Evolutionary conservation across 2,888 invertebrate genomes (phyloP).

Genomic region (Formica aserva): DNA sequence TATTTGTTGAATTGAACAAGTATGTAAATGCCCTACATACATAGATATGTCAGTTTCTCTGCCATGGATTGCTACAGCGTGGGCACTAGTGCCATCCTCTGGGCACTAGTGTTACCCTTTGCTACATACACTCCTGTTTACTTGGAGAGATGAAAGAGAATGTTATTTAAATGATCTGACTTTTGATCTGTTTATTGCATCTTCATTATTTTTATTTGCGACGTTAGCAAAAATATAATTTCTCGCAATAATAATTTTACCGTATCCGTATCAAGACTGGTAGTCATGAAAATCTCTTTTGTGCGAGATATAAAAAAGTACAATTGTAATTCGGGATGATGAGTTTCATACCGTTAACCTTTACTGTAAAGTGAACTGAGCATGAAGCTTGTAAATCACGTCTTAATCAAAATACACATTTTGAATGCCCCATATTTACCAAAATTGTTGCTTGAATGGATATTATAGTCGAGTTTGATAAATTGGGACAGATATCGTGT

Average conservation of each 20-base stretch:
- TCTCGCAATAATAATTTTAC: conserved; percentile 43
- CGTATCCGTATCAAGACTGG: conserved; percentile 2
- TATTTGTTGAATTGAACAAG: no score
- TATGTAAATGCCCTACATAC: no score
- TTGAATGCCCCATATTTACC: background rate
- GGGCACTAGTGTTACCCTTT: no score
- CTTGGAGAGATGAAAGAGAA: conserved; percentile 14
- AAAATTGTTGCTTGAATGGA: background rate
- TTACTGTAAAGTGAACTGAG: conserved; percentile 11
- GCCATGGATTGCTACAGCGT: no score
- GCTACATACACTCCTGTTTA: no score
- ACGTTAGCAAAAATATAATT: conserved; percentile 52
- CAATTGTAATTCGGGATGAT: background rate
- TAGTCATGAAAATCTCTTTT: conserved; percentile 4
- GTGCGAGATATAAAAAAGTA: conserved; percentile 25
- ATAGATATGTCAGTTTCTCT: no score
- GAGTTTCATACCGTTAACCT: conserved; percentile 14
- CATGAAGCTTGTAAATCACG: conserved; percentile 6
- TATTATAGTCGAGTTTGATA: conserved; percentile 14
- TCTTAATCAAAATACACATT: conserved; percentile 41
- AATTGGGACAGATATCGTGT: background rate
- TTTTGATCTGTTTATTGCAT: conserved; percentile 37
- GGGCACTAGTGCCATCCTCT: no score
- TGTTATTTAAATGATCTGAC: conserved; percentile 18
- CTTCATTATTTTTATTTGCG: conserved; percentile 14